Percentiles rank a stretch among this genome's conserved stretches.
Evolutionary conservation across 2,888 invertebrate genomes (phyloP).

Genomic region (Acleris cristana): DNA sequence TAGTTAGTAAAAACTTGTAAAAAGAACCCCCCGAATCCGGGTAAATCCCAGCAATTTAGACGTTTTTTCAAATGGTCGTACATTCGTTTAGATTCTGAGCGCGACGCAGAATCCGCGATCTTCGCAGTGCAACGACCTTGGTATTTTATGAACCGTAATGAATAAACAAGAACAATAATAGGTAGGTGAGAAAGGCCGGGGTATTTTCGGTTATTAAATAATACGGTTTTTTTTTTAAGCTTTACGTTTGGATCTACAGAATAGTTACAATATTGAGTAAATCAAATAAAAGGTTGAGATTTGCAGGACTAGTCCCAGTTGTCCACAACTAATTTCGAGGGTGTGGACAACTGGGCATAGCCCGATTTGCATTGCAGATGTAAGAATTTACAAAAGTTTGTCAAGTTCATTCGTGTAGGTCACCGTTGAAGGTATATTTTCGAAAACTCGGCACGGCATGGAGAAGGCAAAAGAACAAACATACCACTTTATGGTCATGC

Average conservation of each 20-base stretch:
- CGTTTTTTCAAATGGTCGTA: conserved; percentile 52
- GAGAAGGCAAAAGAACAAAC: too few relatives aligned
- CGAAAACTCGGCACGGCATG: too few relatives aligned
- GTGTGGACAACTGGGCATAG: too few relatives aligned
- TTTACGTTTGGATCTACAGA: background rate
- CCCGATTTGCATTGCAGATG: too few relatives aligned
- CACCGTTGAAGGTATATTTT: too few relatives aligned
- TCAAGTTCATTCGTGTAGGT: too few relatives aligned
- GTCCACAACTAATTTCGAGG: too few relatives aligned
- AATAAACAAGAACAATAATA: conserved; percentile 62
- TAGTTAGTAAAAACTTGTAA: background rate
- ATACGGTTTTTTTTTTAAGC: background rate
- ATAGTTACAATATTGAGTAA: background rate
- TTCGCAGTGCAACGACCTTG: conserved; percentile 78
- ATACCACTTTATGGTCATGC: too few relatives aligned
- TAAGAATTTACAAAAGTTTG: too few relatives aligned
- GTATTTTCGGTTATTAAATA: conserved; percentile 13
- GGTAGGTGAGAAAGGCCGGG: conserved; percentile 31
- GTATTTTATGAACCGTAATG: conserved; percentile 66
- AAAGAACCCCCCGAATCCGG: conserved; percentile 52
- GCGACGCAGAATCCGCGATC: conserved; percentile 69
- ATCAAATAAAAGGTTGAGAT: too few relatives aligned
- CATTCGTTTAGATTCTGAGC: conserved; percentile 38
- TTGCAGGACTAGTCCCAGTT: too few relatives aligned
- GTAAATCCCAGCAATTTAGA: conserved; percentile 70